Base-by-base conservation (phyloP, 2,113 vertebrate genomes). In the Scytalopus superciliaris region DNA sequence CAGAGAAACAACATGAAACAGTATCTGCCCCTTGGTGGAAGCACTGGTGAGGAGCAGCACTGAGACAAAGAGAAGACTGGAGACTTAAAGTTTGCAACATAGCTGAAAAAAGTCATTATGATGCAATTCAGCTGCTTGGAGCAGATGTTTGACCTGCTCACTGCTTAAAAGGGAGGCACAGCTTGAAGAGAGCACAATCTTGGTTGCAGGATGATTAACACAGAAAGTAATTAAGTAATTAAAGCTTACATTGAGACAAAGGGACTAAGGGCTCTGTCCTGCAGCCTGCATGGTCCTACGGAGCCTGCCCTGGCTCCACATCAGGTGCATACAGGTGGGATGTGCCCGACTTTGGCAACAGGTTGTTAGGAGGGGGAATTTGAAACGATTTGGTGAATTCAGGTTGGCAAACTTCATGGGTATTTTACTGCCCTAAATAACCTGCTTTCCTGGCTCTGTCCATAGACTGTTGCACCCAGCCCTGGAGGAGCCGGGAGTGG, bases 111-210 rank as follows among this genome's bases (percentile, higher is more conserved):
- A 45, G 25, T 60, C 44, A 68, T 89, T 93, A 64, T 50, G 84
- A 92, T 52, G 49, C 28, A 74, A 56, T 81, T 92, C 91, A 91
- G 63, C 73, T 91, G 86, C 72, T 67, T 37, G 55, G 57, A 97
- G 88, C 96, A 97, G 94, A 96, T 95, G 88, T 90, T 86, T 94
- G 91, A 92, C 85, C 87, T 77, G 59, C 57, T 60, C 86, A 64
- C 60, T 5, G 1, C 81, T 91, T 81, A 77, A 56, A 92, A 84
- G 47, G 28, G 50, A 93, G 73, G 47, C 52, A 33, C n/a, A 57
- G 81, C 73, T 82, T 78, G 70, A 79, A 79, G 10, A 45, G 42
- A 84, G 66, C 12, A 25, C 47, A 72, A 21, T 44, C 66, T 76
- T 68, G 14, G 50, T 79, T 0, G 0, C 47, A 95, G 52, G 52